These are phyloP conservation scores for Drosophila pseudoananassae DNA, from an alignment of 1,140 invertebrate genomes.

Conservation along the genomic window DNA sequence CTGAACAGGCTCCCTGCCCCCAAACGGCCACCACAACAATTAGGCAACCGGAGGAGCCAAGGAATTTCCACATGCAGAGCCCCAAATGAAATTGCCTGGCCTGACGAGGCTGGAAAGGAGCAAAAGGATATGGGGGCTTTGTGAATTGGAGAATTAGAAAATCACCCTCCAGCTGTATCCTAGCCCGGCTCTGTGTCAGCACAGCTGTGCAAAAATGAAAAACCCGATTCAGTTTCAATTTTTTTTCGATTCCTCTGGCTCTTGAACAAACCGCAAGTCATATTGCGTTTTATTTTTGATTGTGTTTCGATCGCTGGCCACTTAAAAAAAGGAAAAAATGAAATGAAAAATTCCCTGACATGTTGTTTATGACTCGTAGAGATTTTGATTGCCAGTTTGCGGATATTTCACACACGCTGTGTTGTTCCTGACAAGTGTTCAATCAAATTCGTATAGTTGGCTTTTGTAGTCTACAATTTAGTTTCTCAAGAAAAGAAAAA, in stretches of 20 bases:
- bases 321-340: background rate
- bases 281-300: constrained; percentile 47
- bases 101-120: background rate
- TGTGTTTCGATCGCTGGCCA: constrained; percentile 31
- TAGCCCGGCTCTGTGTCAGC: background rate
- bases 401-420: constrained; percentile 35
- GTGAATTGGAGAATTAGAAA: constrained; percentile 26
- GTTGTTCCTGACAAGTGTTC: constrained; percentile 34
- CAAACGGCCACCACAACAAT: constrained; percentile 34
- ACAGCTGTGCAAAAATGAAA: constrained; percentile 3
- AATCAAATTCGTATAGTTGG: constrained; percentile 10
- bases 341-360: constrained; percentile 7
- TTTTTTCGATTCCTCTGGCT: background rate
- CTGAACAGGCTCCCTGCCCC: background rate
- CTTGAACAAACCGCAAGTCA: constrained; percentile 32
- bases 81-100: constrained; percentile 18
- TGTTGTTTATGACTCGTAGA: constrained; percentile 7
- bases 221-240: constrained; percentile 9
- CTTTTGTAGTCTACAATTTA: background rate
- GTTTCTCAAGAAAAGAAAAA: too few relatives aligned
- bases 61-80: constrained; percentile 12
- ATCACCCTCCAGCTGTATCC: background rate
- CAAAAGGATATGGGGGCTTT: background rate
- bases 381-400: constrained; percentile 30
- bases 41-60: constrained; percentile 27